Percentiles rank a stretch among this genome's conserved stretches.
phyloP scores from a whole-genome alignment of 2,797 vertebrate species.

The Numenius phaeopus region DNA sequence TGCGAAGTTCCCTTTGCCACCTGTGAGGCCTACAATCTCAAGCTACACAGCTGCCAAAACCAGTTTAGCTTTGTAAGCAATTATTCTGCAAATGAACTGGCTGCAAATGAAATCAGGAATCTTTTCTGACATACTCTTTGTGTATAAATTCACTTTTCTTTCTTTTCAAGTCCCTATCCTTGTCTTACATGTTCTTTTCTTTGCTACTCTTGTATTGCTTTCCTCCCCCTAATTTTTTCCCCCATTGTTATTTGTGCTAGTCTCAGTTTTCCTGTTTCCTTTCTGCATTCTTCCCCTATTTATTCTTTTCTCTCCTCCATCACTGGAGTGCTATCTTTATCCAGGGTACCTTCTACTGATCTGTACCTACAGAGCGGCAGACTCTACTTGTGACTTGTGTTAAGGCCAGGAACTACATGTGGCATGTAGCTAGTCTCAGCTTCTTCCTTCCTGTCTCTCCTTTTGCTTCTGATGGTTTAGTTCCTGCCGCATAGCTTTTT shows the following conservation, averaged over 20 bases:
- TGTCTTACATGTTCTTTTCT: neutral
- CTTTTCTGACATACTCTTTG: neutral
- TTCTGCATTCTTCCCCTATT: neutral
- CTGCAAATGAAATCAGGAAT: neutral
- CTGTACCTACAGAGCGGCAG: neutral
- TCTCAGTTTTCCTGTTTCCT: neutral
- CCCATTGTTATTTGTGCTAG: neutral
- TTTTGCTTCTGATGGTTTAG: neutral
- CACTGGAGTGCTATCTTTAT: neutral
- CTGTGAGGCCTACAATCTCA: neutral
- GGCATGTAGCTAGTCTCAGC: neutral
- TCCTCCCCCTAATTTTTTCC: accelerated
- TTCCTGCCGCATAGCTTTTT: neutral
- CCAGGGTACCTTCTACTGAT: neutral
- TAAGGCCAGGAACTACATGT: neutral
- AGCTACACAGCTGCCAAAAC: neutral
- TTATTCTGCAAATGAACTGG: neutral
- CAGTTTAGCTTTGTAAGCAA: neutral
- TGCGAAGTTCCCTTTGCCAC: neutral
- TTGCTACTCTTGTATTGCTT: neutral
- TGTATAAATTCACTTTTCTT: neutral
- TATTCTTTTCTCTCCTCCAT: neutral
- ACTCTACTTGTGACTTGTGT: neutral
- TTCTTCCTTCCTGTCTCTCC: neutral
- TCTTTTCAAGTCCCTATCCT: neutral